These are phyloP conservation scores for Anguilla obscura DNA, from an alignment of 2,797 vertebrate species.

Conservation along the genomic window DNA sequence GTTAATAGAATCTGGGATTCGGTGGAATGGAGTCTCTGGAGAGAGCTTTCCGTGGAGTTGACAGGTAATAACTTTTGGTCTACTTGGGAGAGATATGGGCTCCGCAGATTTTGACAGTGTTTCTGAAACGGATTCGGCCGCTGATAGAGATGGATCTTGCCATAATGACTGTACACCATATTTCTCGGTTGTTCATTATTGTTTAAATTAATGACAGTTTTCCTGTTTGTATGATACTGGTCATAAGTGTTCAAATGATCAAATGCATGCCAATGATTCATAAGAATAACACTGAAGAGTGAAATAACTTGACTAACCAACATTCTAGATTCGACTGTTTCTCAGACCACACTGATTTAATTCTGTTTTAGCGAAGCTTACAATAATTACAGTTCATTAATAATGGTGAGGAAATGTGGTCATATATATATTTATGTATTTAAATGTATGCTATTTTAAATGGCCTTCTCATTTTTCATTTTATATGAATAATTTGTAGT, in stretches of 20 bases:
- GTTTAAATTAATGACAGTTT: not conserved
- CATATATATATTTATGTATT: not conserved
- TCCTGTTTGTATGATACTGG: not conserved
- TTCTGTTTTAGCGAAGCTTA: not conserved
- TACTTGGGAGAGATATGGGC: slow-evolving; percentile 47
- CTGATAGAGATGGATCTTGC: not conserved
- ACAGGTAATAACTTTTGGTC: slow-evolving; percentile 64
- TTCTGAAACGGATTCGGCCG: not conserved
- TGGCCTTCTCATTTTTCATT: not conserved
- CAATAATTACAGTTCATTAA: not conserved
- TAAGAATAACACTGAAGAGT: not conserved
- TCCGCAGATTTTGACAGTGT: slow-evolving; percentile 34
- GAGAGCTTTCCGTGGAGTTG: slow-evolving; percentile 48
- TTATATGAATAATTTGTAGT: not conserved
- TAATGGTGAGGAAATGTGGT: not conserved
- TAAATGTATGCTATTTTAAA: not conserved
- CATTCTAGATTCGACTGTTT: not conserved
- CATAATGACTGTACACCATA: not conserved
- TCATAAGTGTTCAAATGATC: not conserved
- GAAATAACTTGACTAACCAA: not conserved
- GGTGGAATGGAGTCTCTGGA: slow-evolving; percentile 53
- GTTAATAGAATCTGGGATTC: slow-evolving; percentile 65
- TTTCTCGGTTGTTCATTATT: not conserved
- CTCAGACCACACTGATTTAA: not conserved
- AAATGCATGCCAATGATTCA: not conserved